Base-by-base conservation (phyloP, 1,140 invertebrate species). In the Heliconius melpomene region DNA sequence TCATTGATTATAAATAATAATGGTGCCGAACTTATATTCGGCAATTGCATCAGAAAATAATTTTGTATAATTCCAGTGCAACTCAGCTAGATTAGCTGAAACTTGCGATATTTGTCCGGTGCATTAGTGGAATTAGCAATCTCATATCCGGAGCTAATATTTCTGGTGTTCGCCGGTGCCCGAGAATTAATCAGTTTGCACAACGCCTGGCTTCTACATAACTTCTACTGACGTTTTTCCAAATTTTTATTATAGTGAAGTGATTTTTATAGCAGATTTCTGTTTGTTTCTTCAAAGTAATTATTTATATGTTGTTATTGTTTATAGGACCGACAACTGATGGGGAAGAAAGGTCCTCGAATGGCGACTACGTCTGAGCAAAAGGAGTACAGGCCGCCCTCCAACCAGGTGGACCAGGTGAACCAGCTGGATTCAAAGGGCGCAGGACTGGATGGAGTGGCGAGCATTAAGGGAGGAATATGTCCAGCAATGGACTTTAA, bases 81-180 rank as follows among this genome's bases (percentile, higher is more conserved):
- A 82, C 82, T 86, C 80, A 79, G 79, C 84, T 80, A 76, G 84
- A 82, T 86, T 85, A 85, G 81, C 82, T 83, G 86, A 84, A 87
- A 87, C 84, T 89, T 89, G 86, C 80, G 84, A 87, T 91, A 91
- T 92, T 93, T 91, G 91, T 91, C 87, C 89, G 84, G 86, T 92
- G 91, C 92, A 94, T 94, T 94, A 94, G 91, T 84, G 89, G 89
- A 91, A 94, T 94, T 93, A 94, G 89, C 88, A 93, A 93, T 94
- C 91, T 91, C 91, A 89, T 90, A 90, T 90, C 87, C 86, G 89
- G 79, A 89, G 87, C 89, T 94, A 92, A 92, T 94, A 91, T 91
- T 90, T 92, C 91, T 90, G 86, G 89, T 89, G 89, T 87, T 87
- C 84, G 88, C 89, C 85, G 84, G 81, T 83, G 86, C 81, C 83